Percentiles rank a stretch among this genome's conserved stretches.
phyloP scores from a whole-genome alignment of 2,113 vertebrate genomes.

The Coptodon rendalli region DNA sequence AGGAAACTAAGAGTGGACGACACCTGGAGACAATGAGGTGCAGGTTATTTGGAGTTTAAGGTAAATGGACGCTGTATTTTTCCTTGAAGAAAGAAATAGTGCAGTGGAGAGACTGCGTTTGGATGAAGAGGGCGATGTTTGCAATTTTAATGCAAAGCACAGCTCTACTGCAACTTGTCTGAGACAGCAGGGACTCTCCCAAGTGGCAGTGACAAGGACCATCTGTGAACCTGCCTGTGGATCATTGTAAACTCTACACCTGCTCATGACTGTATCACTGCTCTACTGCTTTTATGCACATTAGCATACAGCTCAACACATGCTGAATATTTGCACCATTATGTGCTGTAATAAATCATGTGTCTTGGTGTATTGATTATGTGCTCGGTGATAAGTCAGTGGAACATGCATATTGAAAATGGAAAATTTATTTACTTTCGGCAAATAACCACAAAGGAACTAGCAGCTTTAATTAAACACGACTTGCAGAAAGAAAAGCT shows the following conservation, averaged over 20 bases:
- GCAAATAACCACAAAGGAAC: conserved; percentile 5
- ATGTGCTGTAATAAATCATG: conserved; percentile 54
- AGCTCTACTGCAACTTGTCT: conserved; percentile 53
- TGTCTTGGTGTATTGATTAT: conserved; percentile 51
- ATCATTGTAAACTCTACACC: conserved; percentile 55
- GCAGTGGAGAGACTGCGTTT: not conserved
- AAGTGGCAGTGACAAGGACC: conserved; percentile 49
- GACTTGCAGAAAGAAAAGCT: not conserved
- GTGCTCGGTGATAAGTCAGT: conserved; percentile 42
- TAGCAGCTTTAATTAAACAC: conserved; percentile 12
- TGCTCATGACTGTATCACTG: conserved; percentile 35
- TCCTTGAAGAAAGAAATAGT: not conserved
- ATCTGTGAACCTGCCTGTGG: conserved; percentile 52
- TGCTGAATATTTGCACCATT: conserved; percentile 41
- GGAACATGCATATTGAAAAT: conserved; percentile 61
- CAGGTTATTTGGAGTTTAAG: not conserved
- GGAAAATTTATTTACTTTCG: conserved; percentile 40
- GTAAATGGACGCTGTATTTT: conserved; percentile 9
- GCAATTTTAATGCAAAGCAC: conserved; percentile 64
- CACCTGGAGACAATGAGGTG: not conserved
- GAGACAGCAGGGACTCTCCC: conserved; percentile 54
- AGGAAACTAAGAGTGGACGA: not conserved
- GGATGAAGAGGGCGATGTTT: conserved; percentile 23
- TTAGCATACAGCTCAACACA: conserved; percentile 45
- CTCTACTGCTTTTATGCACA: conserved; percentile 19